phyloP scores from a whole-genome alignment of 2,797 vertebrate genomes.

The Cuculus canorus region DNA sequence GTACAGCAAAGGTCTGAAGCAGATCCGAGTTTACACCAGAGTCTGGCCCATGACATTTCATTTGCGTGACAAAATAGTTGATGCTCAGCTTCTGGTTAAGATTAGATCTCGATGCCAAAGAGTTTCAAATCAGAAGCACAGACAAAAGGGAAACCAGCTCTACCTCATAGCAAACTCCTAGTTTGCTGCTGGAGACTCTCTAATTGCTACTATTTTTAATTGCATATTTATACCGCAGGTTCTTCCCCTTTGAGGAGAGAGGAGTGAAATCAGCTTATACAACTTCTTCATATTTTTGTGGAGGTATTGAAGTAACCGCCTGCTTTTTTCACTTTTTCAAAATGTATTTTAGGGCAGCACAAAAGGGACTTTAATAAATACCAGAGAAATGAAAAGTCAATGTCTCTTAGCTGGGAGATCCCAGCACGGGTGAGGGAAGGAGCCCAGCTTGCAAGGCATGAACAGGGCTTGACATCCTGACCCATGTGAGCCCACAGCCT shows the following conservation, averaged over 20 bases:
- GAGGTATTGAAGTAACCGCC: neutral
- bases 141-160: neutral
- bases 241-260: constrained; percentile 5
- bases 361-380: neutral
- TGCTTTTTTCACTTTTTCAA: neutral
- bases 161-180: constrained; percentile 4
- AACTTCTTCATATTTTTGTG: neutral
- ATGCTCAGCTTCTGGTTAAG: neutral
- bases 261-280: neutral
- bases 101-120: neutral
- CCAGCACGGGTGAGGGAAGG: neutral
- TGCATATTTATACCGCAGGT: neutral
- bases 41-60: neutral
- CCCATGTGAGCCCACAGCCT: neutral
- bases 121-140: neutral
- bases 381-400: neutral
- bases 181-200: neutral
- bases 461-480: neutral
- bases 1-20: neutral
- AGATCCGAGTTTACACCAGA: neutral
- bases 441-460: neutral
- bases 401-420: neutral
- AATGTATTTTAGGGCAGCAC: neutral
- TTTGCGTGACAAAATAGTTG: neutral
- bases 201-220: constrained; percentile 49